Conservation (phyloP, 2,888 invertebrate genomes). For the Serripes groenlandicus region DNA sequence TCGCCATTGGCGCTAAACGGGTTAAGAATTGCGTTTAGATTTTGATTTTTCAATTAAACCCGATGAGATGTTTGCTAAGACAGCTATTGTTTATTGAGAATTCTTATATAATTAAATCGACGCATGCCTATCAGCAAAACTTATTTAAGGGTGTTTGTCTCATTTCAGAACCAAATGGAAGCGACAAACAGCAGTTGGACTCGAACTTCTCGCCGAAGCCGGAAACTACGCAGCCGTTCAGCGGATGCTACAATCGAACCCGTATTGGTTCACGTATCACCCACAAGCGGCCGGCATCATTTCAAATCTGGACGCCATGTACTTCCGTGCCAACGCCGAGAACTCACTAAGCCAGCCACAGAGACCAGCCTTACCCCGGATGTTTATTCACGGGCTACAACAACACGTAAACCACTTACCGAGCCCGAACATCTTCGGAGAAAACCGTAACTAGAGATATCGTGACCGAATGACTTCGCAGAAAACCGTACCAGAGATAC, state of each 20-base stretch:
- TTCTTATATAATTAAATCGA: no score
- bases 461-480: no score
- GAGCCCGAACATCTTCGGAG: slow-evolving; percentile 74
- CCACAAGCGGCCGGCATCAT: slow-evolving; percentile 81
- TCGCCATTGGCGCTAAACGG: no score
- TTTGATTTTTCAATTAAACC: no score
- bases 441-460: slow-evolving; percentile 73
- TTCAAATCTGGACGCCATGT: slow-evolving; percentile 82
- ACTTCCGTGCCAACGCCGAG: slow-evolving; percentile 68
- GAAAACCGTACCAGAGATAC: slow-evolving; percentile 79
- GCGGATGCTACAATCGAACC: slow-evolving; percentile 89
- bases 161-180: slow-evolving; percentile 98
- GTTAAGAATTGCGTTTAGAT: no score
- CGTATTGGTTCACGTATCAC: slow-evolving; percentile 86
- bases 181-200: slow-evolving; percentile 98
- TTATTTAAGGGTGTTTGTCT: no score
- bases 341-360: slow-evolving; percentile 68
- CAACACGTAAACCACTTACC: slow-evolving; percentile 81
- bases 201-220: slow-evolving; percentile 98
- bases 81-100: no score
- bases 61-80: no score
- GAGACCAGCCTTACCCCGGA: slow-evolving; percentile 82
- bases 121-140: no score
- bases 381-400: slow-evolving; percentile 83
- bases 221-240: slow-evolving; percentile 99